Evolutionary conservation across 1,140 invertebrate genomes (phyloP), one percentile per base, ranked within the genome.

Genomic region (Patella vulgata): DNA sequence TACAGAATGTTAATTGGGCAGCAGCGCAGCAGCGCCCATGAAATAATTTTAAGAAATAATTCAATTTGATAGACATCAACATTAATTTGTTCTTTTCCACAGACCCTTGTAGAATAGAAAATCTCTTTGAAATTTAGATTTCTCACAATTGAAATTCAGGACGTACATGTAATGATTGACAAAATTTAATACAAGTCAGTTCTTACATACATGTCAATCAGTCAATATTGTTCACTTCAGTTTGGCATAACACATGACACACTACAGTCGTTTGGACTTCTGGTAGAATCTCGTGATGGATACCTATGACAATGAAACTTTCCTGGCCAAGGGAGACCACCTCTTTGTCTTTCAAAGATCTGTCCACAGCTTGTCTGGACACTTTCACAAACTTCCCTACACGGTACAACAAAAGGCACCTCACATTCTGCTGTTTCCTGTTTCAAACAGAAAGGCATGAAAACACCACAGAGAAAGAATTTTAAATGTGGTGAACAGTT

Each of bases 281-380:
- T 44, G 17, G 55, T 25, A n/a, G 62, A 50, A 8, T 19, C 6
- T 33, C 39, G 55, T 19, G 68, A 66, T 1, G 68, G 68, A 43
- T 54, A 71, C 0, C 68, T 59, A 40, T 71, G 64, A 21, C 68
- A 71, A 54, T 71, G 68, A 14, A 71, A 57, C 48, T 71, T 71
- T 12, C 59, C 57, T 31, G 68, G 68, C 68, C 68, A 71, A 31
- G 64, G 64, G 3, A 71, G 33, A n/a, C 68, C 68, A 21, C 27
- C 31, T 25, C 64, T 51, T 23, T n/a, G 33, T 12, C 58, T 44
- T 9, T 62, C 47, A 31, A 60, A 66, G 55, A 63, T 47, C 0
- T 46, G 33, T 21, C 55, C 53, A 46, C 64, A 64, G 28, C 46
- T 14, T 64, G 43, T 19, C 59, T 46, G 11, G 44, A 58, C 21